A percentile compares a stretch with the other conserved stretches of the same genome.
phyloP scores from a whole-genome alignment of 2,888 invertebrate genomes.

The Exocentrus adspersus region DNA sequence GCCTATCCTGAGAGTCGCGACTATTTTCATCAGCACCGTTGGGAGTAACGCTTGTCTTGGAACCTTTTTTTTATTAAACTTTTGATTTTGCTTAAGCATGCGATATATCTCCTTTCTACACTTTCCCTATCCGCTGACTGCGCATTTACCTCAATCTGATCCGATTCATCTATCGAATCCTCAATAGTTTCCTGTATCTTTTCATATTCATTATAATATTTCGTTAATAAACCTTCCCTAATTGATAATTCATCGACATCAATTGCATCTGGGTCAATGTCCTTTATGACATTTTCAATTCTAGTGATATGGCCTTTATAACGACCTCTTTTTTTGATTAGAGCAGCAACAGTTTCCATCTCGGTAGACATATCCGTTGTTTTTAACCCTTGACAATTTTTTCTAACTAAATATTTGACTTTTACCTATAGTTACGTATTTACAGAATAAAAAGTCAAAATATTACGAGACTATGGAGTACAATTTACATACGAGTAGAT shows the following conservation, averaged over 20 bases:
- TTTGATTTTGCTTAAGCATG: constrained; percentile 6
- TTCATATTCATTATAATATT: constrained; percentile 9
- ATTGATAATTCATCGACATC: constrained; percentile 1
- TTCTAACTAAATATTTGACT: too few species aligned
- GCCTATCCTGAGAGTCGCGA: neutral
- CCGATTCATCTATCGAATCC: constrained; percentile 1
- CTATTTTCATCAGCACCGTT: neutral
- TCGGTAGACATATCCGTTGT: too few species aligned
- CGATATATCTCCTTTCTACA: constrained; percentile 2
- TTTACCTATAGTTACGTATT: too few species aligned
- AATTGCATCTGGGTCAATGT: neutral
- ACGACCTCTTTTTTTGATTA: neutral
- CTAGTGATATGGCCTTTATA: neutral
- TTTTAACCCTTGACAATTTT: too few species aligned
- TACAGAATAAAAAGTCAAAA: too few species aligned
- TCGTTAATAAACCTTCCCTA: constrained; percentile 3
- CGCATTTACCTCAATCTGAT: neutral
- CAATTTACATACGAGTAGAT: too few species aligned
- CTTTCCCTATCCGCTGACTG: neutral
- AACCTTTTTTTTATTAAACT: neutral
- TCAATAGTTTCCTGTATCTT: constrained; percentile 9
- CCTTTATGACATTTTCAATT: constrained; percentile 6
- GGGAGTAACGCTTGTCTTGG: neutral
- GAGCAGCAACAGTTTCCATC: neutral
- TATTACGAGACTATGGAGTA: too few species aligned